Evolutionary conservation across 1,140 invertebrate species (phyloP).

Genomic region (Planococcus citri): DNA sequence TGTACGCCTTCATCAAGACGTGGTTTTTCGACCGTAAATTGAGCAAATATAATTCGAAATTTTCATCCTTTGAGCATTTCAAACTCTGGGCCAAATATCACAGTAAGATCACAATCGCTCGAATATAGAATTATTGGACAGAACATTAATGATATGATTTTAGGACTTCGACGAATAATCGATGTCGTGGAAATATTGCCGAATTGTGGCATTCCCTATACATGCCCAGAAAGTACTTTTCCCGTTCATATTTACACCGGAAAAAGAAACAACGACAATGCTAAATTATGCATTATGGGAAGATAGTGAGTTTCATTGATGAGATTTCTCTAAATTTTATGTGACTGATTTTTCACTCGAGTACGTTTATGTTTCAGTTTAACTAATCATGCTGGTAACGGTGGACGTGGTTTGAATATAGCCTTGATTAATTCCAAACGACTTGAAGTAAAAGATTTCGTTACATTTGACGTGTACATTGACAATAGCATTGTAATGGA

Average conservation of each 20-base stretch:
- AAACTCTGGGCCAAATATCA: constrained; percentile 4
- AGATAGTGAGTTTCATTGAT: constrained; percentile 35
- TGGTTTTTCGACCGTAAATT: constrained; percentile 5
- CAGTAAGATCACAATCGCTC: background rate
- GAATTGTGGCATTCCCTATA: constrained; percentile 37
- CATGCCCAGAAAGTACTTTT: constrained; percentile 34
- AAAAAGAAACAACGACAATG: constrained; percentile 35
- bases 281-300: constrained; percentile 39
- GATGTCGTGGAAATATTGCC: constrained; percentile 31
- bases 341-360: background rate
- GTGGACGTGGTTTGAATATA: constrained; percentile 30
- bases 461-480: constrained; percentile 31
- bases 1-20: background rate
- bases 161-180: constrained; percentile 18
- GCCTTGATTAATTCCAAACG: constrained; percentile 28
- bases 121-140: background rate
- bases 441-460: constrained; percentile 26
- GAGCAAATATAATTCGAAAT: background rate
- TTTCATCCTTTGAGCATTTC: constrained; percentile 5
- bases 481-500: constrained; percentile 29
- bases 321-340: background rate
- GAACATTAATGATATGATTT: background rate
- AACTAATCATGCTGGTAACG: constrained; percentile 21
- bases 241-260: constrained; percentile 39
- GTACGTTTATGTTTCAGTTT: constrained; percentile 10